Percentiles rank a stretch among this genome's conserved stretches.
phyloP scores from a whole-genome alignment of 2,113 vertebrate species.

The Mastomys coucha region DNA sequence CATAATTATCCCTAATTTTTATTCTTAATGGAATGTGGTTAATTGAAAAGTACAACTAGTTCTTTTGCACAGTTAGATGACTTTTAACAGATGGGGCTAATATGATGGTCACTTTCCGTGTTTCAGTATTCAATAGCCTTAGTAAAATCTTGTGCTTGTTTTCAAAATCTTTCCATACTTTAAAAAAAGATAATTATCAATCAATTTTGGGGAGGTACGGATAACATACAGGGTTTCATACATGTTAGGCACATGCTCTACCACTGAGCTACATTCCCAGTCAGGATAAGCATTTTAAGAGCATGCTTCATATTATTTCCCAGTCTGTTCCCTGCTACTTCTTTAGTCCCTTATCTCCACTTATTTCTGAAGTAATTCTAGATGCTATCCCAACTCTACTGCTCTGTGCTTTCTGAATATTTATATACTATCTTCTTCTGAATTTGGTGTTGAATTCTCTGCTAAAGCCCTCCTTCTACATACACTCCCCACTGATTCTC shows the following conservation, averaged over 20 bases:
- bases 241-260: background rate
- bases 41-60: background rate
- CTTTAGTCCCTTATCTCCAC: background rate
- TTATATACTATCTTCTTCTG: background rate
- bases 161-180: background rate
- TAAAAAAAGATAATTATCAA: background rate
- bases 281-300: background rate
- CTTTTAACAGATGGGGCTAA: background rate
- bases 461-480: background rate
- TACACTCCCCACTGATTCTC: background rate
- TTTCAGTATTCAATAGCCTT: background rate
- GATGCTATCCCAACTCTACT: background rate
- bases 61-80: background rate
- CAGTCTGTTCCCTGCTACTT: rapidly evolving
- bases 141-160: background rate
- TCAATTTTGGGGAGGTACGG: background rate
- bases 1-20: background rate
- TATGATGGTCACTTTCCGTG: background rate
- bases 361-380: background rate
- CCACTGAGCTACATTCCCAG: background rate
- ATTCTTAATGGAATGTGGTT: background rate
- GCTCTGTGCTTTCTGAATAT: background rate
- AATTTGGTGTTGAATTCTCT: background rate
- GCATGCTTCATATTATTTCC: background rate
- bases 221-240: background rate